Base-by-base conservation (phyloP, 2,113 vertebrate genomes). In the Mellivora capensis region DNA sequence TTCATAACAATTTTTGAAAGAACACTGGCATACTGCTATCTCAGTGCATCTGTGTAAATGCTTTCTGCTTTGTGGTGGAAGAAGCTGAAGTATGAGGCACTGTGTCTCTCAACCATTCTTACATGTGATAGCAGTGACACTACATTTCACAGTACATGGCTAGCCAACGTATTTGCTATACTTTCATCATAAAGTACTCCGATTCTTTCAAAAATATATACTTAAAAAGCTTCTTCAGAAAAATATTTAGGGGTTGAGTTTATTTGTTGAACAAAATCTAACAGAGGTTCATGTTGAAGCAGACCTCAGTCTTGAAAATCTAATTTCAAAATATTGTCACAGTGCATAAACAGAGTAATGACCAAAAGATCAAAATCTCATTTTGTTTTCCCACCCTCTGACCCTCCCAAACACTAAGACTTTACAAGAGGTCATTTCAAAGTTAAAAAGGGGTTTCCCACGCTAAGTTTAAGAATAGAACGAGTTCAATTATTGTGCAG, bases 81-180 rank as follows among this genome's bases (percentile, higher is more conserved):
- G 23, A 79, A 52, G 27, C 39, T 49, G 13, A 27, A 17, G 34
- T 21, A 2, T 0, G 7, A 59, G 11, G 47, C 62, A 1, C 1
- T 44, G 1, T 4, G 17, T n/a, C 1, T 18, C 62, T 61, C 39
- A 25, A 17, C 17, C 52, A 11, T 18, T 44, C 13, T 49, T 39
- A 29, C 0, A 15, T 5, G 14, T 2, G 6, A n/a, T 1, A 52
- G 27, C 10, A 69, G 13, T 20, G 7, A 79, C 12, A 14, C 3
- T 4, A 6, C 25, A 39, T 83, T 72, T 90, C 54, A 39, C 12
- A 31, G 9, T 20, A 10, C 0, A 49, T 6, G 0, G 47, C 25
- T 7, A 27, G 44, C 39, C 44, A 44, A 21, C 25, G 31, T 15
- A 44, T 71, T 39, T 42, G 44, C 82, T 71, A 17, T 7, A 8